Percentiles rank a stretch among this genome's conserved stretches.
Conservation (phyloP, 64 coral and sea anemone species). For the Porites lutea region DNA sequence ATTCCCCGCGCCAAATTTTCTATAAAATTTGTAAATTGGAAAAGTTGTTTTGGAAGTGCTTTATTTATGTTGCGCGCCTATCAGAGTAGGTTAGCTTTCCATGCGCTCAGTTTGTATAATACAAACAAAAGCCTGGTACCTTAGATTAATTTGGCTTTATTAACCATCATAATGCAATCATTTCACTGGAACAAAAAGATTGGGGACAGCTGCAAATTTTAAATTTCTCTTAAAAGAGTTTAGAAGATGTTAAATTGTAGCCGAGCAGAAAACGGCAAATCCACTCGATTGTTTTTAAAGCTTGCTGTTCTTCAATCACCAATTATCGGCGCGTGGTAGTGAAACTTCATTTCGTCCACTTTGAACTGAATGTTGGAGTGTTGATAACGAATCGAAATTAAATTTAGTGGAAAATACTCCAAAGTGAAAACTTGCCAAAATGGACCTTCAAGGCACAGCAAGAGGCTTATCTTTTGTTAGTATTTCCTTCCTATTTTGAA, state of each 20-base stretch:
- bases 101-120: slow-evolving; percentile 49
- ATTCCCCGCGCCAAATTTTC: slow-evolving; percentile 46
- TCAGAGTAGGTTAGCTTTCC: slow-evolving; percentile 62
- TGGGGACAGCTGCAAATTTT: slow-evolving; percentile 64
- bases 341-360: background rate
- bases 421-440: slow-evolving; percentile 31
- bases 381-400: slow-evolving; percentile 35
- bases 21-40: slow-evolving; percentile 62
- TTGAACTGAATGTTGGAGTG: slow-evolving; percentile 12
- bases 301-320: background rate
- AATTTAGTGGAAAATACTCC: slow-evolving; percentile 38
- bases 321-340: background rate
- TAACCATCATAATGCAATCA: slow-evolving; percentile 82
- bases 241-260: slow-evolving; percentile 26
- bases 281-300: background rate
- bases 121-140: slow-evolving; percentile 69
- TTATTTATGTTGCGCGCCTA: slow-evolving; percentile 38
- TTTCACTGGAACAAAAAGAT: slow-evolving; percentile 63
- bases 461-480: slow-evolving; percentile 11
- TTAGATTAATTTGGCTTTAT: slow-evolving; percentile 87
- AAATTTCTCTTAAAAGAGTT: slow-evolving; percentile 76
- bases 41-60: slow-evolving; percentile 34
- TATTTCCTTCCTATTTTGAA: slow-evolving; percentile 60
- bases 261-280: background rate
- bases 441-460: slow-evolving; percentile 16